Evolutionary conservation across 2,888 invertebrate species (phyloP).

Genomic region (Ligdia adustata): DNA sequence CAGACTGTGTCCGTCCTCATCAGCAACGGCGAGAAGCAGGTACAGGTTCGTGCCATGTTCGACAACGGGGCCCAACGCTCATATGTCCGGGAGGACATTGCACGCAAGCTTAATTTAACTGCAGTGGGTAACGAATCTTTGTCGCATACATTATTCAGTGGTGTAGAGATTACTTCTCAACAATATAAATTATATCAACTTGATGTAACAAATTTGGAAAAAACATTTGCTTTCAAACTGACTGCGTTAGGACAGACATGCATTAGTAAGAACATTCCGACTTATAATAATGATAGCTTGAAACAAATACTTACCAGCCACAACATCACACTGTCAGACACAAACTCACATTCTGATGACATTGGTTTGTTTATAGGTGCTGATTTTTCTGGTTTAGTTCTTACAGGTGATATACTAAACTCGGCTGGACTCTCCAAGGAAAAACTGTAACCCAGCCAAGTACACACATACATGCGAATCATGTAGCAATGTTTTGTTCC

Average conservation of each 20-base stretch:
- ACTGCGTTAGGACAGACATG: conserved; percentile 1
- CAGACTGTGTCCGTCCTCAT: background rate
- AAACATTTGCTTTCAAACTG: background rate
- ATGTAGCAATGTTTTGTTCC: background rate
- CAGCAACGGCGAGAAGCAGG: background rate
- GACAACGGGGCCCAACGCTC: conserved; percentile 3
- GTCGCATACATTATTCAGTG: conserved; percentile 1
- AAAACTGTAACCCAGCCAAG: background rate
- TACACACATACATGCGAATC: background rate
- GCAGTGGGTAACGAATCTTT: background rate
- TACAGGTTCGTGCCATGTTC: background rate
- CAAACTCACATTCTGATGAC: background rate
- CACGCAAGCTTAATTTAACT: background rate
- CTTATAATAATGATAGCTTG: too few species aligned
- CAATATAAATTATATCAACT: background rate
- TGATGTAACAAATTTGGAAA: background rate
- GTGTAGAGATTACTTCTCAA: background rate
- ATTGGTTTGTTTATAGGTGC: background rate
- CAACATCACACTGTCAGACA: conserved; percentile 2
- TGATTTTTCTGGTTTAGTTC: background rate
- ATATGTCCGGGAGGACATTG: conserved; percentile 2
- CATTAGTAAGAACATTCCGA: too few species aligned
- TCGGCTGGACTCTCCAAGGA: conserved; percentile 8
- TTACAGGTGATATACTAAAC: conserved; percentile 3
- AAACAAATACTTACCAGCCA: too few species aligned